Base-by-base conservation (phyloP, 2,797 vertebrate species). In the Orestias chungarensis region DNA sequence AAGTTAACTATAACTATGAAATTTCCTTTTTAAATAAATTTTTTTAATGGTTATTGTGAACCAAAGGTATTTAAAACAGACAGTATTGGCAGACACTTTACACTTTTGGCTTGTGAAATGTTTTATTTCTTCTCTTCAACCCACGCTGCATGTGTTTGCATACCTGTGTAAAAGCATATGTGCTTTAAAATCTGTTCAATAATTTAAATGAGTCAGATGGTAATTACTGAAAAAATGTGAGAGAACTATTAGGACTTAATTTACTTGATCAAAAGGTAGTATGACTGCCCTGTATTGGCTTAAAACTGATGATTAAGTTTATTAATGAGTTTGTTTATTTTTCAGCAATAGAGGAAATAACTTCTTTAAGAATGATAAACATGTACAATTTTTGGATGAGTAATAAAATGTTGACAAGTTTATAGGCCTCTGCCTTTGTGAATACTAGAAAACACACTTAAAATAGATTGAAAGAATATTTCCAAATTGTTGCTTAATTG, bases 81-180 rank as follows among this genome's bases (percentile, higher is more conserved):
- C 20, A 29, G n/a, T n/a, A n/a, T n/a, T n/a, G n/a, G n/a, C n/a
- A n/a, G n/a, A n/a, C 61, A 10, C 40, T 82, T 78, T 59, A 50
- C 47, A 70, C 68, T 55, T n/a, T 74, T 76, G 70, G 57, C 54
- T 31, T 66, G 7, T 27, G 61, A 35, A 43, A 49, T 68, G 65
- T 73, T 68, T 64, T 75, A 49, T 73, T 17, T 40, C 67, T 71
- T 77, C 55, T 52, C 61, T 81, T 75, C 83, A 83, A 74, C 74
- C 75, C 64, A 82, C 76, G 4, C 70, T 59, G 65, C 76, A 71
- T 76, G 78, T 78, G 62, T 71, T 64, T 38, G 49, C 64, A 43
- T 11, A 11, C 23, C 40, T 33, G 23, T 62, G 35, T 40, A 25
- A 62, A 62, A 62, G 2, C 35, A 57, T 25, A 40, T 62, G 59